Evolutionary conservation across 2,113 vertebrate genomes (phyloP).

Genomic region (Otus sunia): DNA sequence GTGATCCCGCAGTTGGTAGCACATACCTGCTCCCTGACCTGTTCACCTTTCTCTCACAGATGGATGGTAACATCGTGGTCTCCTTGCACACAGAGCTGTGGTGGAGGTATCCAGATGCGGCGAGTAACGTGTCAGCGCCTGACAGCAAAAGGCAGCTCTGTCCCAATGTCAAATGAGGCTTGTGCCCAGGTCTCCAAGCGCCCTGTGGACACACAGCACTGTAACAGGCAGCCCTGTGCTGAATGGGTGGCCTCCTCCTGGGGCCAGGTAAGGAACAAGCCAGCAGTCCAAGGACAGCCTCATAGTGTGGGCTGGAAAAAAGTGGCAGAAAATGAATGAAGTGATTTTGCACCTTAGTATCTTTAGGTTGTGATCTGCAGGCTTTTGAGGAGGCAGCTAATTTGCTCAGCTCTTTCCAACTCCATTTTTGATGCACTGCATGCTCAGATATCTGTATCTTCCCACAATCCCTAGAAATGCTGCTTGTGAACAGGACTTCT

Average conservation of each 20-base stretch:
- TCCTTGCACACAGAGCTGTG: constrained; percentile 84
- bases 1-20: background rate
- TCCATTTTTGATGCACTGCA: background rate
- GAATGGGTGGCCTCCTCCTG: constrained; percentile 85
- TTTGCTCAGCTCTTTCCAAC: background rate
- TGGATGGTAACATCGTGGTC: constrained; percentile 92
- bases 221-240: constrained; percentile 82
- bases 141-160: constrained; percentile 70
- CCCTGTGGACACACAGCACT: constrained; percentile 82
- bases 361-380: background rate
- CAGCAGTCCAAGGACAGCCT: background rate
- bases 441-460: background rate
- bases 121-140: constrained; percentile 83
- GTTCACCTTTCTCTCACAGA: constrained; percentile 43
- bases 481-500: background rate
- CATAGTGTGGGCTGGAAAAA: background rate
- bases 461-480: background rate
- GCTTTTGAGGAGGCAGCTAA: background rate
- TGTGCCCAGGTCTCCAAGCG: constrained; percentile 76
- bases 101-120: constrained; percentile 85
- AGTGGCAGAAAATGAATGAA: background rate
- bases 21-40: background rate
- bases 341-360: background rate
- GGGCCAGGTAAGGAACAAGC: constrained; percentile 80
- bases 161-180: constrained; percentile 62